A percentile compares a stretch with the other conserved stretches of the same genome.
These are phyloP conservation scores for Rhynchotus rufescens DNA, from an alignment of 2,797 vertebrate species.

Conservation along the genomic window DNA sequence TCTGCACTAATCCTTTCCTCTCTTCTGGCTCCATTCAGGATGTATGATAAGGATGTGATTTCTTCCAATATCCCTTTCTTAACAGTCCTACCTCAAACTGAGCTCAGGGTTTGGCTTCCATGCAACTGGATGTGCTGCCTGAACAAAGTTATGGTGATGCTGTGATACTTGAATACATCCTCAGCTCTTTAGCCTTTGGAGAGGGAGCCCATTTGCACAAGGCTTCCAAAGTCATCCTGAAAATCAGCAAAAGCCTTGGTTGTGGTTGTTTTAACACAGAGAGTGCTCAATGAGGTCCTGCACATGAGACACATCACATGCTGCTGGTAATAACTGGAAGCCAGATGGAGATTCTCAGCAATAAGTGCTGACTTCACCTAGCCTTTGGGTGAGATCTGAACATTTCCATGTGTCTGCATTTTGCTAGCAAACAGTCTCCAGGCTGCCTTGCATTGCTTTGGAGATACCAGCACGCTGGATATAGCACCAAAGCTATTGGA, in stretches of 20 bases:
- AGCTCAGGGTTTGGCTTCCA: not conserved
- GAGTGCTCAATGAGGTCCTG: not conserved
- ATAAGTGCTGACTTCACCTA: not conserved
- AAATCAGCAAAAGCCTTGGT: not conserved
- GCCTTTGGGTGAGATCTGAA: not conserved
- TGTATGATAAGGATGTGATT: not conserved
- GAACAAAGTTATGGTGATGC: not conserved
- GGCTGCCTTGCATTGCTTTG: not conserved
- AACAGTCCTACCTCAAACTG: not conserved
- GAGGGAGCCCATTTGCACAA: not conserved
- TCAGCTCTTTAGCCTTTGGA: not conserved
- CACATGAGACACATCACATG: rapidly evolving
- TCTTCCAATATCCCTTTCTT: not conserved
- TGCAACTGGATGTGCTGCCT: not conserved
- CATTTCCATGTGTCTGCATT: not conserved
- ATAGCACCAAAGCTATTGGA: not conserved
- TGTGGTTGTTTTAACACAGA: not conserved
- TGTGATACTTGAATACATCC: not conserved
- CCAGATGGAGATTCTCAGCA: not conserved
- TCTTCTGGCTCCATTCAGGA: not conserved
- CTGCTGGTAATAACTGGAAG: conserved; percentile 1
- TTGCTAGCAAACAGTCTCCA: not conserved
- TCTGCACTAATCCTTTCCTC: not conserved
- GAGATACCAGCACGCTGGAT: not conserved
- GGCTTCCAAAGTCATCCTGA: not conserved